Evolutionary conservation across 2,113 vertebrate genomes (phyloP), one percentile per base, ranked within the genome.

Genomic region (Anguilla rostrata): DNA sequence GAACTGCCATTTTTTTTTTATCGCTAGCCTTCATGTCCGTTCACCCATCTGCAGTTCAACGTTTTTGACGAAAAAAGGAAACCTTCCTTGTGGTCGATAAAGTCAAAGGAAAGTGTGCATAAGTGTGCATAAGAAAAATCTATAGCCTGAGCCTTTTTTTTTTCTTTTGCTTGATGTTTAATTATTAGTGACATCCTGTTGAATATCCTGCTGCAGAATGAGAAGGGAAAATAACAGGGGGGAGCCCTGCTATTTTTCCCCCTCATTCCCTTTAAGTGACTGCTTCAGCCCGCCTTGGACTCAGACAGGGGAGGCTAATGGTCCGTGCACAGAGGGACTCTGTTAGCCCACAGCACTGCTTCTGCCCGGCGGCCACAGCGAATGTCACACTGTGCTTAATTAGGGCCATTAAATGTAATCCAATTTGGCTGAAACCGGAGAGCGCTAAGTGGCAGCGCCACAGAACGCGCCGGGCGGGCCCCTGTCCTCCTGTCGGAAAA

Each of bases 391-490:
- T 90, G 92, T 91, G 90, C 92, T 91, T 94, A 94, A 95, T 95
- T 94, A 94, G 91, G 88, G 86, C 92, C 94, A 94, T 94, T 95
- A 90, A 95, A 93, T 91, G 90, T 93, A 93, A 94, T 94, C 92
- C 94, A 93, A 95, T 95, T 95, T 93, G 91, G 90, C 91, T 92
- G 91, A 93, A 95, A 94, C 90, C 91, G 92, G 92, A 93, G 90
- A 93, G 91, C 92, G 91, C 92, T 94, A 93, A 94, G 93, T 94
- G 93, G 92, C 91, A 94, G 71, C 71, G 9, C 71, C 71, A 90
- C 92, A 91, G 91, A 95, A 92, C 89, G 91, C 88, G 91, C 92
- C 88, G 90, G 93, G 92, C 90, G 92, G 94, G 92, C 92, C 53
- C 26, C 91, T 91, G 90, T 88, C 90, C 87, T 92, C 88, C 90